Evolutionary conservation across 1,140 invertebrate species (phyloP).

Genomic region (Brachionus angularis): DNA sequence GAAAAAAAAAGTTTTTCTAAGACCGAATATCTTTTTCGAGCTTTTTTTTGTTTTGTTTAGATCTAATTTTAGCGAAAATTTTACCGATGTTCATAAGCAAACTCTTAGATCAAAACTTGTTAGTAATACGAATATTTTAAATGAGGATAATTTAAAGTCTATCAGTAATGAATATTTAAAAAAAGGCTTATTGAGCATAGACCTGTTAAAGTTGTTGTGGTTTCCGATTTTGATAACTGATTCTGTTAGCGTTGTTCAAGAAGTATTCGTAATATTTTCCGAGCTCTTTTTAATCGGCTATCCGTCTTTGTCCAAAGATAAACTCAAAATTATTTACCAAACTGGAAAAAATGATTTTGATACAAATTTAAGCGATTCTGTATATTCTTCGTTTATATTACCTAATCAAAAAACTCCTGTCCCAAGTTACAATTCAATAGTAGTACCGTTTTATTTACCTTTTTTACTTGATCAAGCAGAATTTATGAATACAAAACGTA

Average conservation of each 20-base stretch:
- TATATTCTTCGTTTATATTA: constrained; percentile 14
- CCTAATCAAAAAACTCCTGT: background rate
- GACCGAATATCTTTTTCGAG: constrained; percentile 22
- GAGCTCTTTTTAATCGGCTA: constrained; percentile 1
- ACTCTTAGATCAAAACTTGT: constrained; percentile 24
- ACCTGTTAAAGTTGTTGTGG: constrained; percentile 28
- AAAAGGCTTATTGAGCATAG: constrained; percentile 2
- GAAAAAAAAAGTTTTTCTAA: constrained; percentile 30
- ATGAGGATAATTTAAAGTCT: background rate
- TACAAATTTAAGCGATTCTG: background rate
- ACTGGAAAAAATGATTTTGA: constrained; percentile 1
- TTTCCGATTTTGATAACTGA: constrained; percentile 28
- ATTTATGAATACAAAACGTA: background rate
- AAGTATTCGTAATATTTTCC: constrained; percentile 11
- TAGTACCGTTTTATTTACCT: constrained; percentile 37
- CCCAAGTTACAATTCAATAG: constrained; percentile 9
- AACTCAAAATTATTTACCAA: constrained; percentile 9
- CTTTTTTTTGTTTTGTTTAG: constrained; percentile 20
- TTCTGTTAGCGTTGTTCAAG: background rate
- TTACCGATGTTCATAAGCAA: constrained; percentile 17
- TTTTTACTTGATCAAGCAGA: background rate
- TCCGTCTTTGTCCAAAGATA: constrained; percentile 23
- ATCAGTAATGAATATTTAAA: constrained; percentile 19
- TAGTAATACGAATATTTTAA: background rate
- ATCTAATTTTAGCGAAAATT: constrained; percentile 9